Evolutionary conservation across 2,888 invertebrate genomes (phyloP).

Genomic region (Harmothoe impar): DNA sequence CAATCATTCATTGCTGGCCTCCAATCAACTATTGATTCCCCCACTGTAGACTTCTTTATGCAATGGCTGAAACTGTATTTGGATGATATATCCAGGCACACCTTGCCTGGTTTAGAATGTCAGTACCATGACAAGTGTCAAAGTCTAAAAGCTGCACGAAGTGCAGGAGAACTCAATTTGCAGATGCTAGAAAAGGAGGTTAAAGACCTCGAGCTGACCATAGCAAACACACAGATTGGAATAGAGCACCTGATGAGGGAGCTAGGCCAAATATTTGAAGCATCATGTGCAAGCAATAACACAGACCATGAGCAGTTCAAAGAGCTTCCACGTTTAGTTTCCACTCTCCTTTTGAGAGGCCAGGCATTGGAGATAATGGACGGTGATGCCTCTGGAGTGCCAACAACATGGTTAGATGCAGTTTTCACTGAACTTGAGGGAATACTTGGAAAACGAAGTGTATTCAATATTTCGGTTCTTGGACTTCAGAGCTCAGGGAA

Average conservation of each 20-base stretch:
- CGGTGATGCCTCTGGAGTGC: constrained; percentile 60
- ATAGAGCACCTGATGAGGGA: constrained; percentile 64
- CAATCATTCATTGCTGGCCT: neutral
- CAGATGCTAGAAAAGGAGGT: neutral
- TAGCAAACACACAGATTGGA: constrained; percentile 33
- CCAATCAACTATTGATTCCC: neutral
- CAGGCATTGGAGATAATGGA: constrained; percentile 62
- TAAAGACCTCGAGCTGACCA: neutral
- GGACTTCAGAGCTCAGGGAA: constrained; percentile 66
- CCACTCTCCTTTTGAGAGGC: constrained; percentile 53
- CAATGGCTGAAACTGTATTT: neutral
- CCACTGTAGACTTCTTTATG: neutral
- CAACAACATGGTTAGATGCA: constrained; percentile 53
- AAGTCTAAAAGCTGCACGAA: neutral
- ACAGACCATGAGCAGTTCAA: neutral
- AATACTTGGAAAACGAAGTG: constrained; percentile 51
- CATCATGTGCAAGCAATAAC: neutral
- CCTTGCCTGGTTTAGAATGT: neutral
- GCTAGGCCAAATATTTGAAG: constrained; percentile 65
- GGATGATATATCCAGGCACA: neutral
- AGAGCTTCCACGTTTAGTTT: constrained; percentile 31
- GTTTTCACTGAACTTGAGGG: constrained; percentile 11
- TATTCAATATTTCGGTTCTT: constrained; percentile 62
- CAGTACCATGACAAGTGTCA: too few species aligned
- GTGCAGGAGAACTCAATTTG: neutral